These are phyloP conservation scores for Enteromius trimaculatus DNA, from an alignment of 2,797 vertebrate genomes.

Conservation along the genomic window DNA sequence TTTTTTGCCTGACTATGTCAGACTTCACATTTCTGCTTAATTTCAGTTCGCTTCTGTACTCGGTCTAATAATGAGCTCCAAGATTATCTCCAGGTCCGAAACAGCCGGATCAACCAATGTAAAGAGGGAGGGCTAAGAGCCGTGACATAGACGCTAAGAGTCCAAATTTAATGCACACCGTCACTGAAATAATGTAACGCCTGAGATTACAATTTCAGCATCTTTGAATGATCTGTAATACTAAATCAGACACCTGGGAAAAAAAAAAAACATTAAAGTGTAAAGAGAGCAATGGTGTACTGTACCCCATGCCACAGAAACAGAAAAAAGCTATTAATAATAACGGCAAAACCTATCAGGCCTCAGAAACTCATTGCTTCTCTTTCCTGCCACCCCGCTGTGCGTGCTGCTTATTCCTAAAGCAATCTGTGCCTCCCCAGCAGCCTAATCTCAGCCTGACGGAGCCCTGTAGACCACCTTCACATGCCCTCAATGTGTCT, in stretches of 20 bases:
- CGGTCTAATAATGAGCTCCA: too few relatives aligned
- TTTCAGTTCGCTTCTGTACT: too few relatives aligned
- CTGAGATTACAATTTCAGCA: not conserved
- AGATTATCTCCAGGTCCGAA: too few relatives aligned
- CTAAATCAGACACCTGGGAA: not conserved
- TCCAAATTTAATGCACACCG: too few relatives aligned
- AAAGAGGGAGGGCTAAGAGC: too few relatives aligned
- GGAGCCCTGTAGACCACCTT: constrained; percentile 37
- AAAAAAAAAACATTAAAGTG: not conserved
- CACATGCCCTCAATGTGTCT: constrained; percentile 36
- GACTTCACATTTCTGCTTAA: too few relatives aligned
- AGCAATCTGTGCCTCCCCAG: constrained; percentile 42
- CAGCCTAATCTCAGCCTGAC: constrained; percentile 36
- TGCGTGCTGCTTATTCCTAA: constrained; percentile 22
- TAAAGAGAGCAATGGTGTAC: not conserved
- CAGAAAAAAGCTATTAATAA: constrained; percentile 35
- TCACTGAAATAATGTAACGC: not conserved
- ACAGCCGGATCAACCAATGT: too few relatives aligned
- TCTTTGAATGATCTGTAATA: not conserved
- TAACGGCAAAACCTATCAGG: not conserved
- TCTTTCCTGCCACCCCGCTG: constrained; percentile 13
- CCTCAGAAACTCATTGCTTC: constrained; percentile 38
- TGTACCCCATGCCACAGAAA: constrained; percentile 16
- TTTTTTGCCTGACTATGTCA: too few relatives aligned
- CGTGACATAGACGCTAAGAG: too few relatives aligned